Base-by-base conservation (phyloP, 2,797 vertebrate genomes). In the Hirundo rustica region DNA sequence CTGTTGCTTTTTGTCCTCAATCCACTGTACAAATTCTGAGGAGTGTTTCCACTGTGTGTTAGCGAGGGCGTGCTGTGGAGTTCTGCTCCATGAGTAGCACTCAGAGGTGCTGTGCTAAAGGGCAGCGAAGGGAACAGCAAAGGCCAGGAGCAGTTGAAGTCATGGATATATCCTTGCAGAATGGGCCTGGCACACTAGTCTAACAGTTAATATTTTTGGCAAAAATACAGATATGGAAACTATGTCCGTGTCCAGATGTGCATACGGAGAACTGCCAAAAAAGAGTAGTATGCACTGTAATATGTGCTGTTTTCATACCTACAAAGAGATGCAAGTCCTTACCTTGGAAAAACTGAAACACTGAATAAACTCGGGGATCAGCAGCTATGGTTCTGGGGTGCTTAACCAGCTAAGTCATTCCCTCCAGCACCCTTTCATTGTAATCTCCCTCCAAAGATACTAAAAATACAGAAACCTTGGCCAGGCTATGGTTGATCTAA, bases 401-500 rank as follows among this genome's bases (percentile, higher is more conserved):
- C 75, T 91, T 92, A 91, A 93, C 50, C 58, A 93, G 58, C 82
- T 53, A 91, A 95, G 47, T 78, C 54, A 64, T 95, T 93, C 87
- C 89, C 64, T 93, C 85, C 75, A 88, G 95, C 91, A 91, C 75
- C 89, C 48, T 92, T 93, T 76, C 18, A 7, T 89, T 96, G 68
- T 83, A 78, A 94, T 91, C 75, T 89, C 51, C 32, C 76, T 95
- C 75, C 75, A 85, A 94, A 70, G 47, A 62, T 97, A 93, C 91
- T 96, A 96, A 94, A 96, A 96, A 85, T 71, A 79, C 61, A 96
- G 84, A 89, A 96, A 94, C 65, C 54, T 93, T 81, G 76, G 81
- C 87, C 79, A 91, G 75, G 87, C 89, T 95, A 79, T 89, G 86
- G 58, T 94, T 91, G 44, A 96, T 96, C 87, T 96, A 96, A 96